Evolutionary conservation across 2,888 invertebrate species (phyloP).

Genomic region (Lasioglossum zephyrum): DNA sequence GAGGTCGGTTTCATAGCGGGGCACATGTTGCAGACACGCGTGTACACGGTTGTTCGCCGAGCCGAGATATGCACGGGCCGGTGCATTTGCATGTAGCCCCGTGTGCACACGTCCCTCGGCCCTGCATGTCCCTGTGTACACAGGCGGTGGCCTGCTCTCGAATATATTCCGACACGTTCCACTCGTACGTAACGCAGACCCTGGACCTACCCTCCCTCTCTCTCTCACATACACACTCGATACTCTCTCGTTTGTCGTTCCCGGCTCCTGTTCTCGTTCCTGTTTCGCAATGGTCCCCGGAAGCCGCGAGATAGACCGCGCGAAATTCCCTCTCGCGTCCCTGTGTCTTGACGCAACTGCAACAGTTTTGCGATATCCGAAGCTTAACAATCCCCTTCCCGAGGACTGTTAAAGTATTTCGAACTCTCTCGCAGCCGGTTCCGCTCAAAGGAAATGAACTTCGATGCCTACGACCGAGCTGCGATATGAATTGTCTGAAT

Average conservation of each 20-base stretch:
- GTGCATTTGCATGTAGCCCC: constrained; percentile 52
- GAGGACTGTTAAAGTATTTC: background rate
- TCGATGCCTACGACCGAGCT: background rate
- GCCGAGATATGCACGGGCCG: constrained; percentile 48
- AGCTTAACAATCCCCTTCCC: background rate
- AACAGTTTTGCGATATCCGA: constrained; percentile 9
- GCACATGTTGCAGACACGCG: background rate
- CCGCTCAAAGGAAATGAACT: background rate
- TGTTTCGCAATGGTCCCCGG: constrained; percentile 19
- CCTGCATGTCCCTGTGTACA: constrained; percentile 21
- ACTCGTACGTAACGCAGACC: constrained; percentile 47
- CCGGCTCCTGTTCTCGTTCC: constrained; percentile 40
- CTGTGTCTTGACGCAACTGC: constrained; percentile 21
- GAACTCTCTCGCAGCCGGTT: background rate
- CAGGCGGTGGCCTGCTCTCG: constrained; percentile 20
- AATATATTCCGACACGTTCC: constrained; percentile 62
- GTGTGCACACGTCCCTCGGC: constrained; percentile 6
- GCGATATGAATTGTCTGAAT: background rate
- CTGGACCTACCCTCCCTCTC: background rate
- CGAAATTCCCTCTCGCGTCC: background rate
- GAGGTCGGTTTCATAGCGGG: background rate
- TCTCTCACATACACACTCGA: constrained; percentile 19
- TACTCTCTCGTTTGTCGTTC: constrained; percentile 40
- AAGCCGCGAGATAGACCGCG: constrained; percentile 20
- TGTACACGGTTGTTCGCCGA: constrained; percentile 2